A percentile compares a stretch with the other conserved stretches of the same genome.
Evolutionary conservation across 2,888 invertebrate genomes (phyloP).

Genomic region (Polydrusus tereticollis): DNA sequence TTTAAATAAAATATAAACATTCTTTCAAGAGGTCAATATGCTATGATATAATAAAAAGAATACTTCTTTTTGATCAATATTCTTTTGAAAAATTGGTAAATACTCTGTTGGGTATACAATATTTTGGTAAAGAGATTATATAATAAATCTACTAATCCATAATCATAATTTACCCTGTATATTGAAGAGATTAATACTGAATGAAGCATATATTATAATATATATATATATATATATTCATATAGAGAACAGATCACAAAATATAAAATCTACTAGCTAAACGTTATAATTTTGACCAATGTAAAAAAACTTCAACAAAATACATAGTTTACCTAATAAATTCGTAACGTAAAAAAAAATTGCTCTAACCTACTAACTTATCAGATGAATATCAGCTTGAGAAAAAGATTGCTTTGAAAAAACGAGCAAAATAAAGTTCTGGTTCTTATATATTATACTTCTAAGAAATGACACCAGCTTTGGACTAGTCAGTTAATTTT

Average conservation of each 20-base stretch:
- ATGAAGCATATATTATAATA: conserved; percentile 20
- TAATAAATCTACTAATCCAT: conserved; percentile 14
- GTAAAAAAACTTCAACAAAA: conserved; percentile 1
- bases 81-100: background rate
- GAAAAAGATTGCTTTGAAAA: background rate
- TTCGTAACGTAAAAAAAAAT: background rate
- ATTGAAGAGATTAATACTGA: conserved; percentile 40
- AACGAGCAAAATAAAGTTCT: background rate
- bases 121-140: conserved; percentile 1
- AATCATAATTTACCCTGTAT: conserved; percentile 34
- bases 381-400: background rate
- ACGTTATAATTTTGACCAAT: background rate
- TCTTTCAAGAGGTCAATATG: too few species aligned
- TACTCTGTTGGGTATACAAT: background rate
- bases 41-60: too few species aligned
- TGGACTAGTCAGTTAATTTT: too few species aligned
- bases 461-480: too few species aligned
- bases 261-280: background rate
- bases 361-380: background rate
- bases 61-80: background rate
- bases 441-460: too few species aligned
- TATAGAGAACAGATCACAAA: conserved; percentile 12
- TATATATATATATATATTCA: background rate
- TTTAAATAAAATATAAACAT: too few species aligned
- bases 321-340: background rate